phyloP scores from a whole-genome alignment of 2,113 vertebrate genomes.

The Lucifuga dentata region DNA sequence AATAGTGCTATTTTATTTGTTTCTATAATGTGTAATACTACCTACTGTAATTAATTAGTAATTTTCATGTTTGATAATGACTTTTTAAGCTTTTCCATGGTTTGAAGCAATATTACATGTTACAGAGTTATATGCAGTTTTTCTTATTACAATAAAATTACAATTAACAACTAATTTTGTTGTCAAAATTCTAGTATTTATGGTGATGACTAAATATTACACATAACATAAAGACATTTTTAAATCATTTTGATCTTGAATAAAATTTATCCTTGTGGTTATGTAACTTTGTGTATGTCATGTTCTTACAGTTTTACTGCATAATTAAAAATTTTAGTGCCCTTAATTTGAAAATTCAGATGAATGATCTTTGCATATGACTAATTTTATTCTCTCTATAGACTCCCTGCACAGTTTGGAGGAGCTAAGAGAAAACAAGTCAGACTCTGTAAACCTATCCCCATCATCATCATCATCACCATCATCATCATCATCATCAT shows the following conservation, averaged over 20 bases:
- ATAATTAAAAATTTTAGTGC: no score
- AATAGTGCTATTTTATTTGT: background rate
- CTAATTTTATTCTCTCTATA: background rate
- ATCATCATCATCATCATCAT: background rate
- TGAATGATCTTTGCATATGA: no score
- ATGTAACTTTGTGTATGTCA: no score
- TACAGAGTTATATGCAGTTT: constrained; percentile 3
- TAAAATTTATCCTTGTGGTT: no score
- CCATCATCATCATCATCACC: constrained; percentile 20
- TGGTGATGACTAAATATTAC: no score
- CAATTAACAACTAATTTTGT: background rate
- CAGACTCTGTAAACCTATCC: constrained; percentile 4
- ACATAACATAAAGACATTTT: no score
- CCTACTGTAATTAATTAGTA: no score
- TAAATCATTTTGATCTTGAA: no score
- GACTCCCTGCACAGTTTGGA: constrained; percentile 25
- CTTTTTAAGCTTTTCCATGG: background rate
- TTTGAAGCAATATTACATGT: constrained; percentile 2
- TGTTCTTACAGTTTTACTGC: no score
- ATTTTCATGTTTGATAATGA: constrained; percentile 6
- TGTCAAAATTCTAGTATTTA: background rate
- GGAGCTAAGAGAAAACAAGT: constrained; percentile 37
- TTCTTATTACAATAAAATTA: constrained; percentile 26
- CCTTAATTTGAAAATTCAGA: no score
- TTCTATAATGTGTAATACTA: background rate